Conservation (phyloP, 2,888 invertebrate species). For the Oscheius sp. region DNA sequence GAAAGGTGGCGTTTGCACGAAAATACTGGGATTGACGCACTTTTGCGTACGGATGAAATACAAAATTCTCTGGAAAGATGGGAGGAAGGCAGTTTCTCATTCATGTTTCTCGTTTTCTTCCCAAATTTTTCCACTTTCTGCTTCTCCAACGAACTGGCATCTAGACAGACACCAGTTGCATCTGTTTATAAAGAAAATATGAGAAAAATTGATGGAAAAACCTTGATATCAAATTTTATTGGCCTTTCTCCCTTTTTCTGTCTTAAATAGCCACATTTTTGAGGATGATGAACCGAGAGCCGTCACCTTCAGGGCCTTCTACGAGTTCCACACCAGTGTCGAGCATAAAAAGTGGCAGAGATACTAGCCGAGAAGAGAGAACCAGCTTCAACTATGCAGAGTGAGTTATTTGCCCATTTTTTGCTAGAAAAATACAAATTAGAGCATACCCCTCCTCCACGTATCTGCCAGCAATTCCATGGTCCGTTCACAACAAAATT, state of each 20-base stretch:
- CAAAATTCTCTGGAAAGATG: neutral
- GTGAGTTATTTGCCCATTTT: neutral
- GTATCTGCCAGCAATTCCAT: constrained; percentile 18
- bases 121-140: neutral
- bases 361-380: neutral
- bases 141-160: neutral
- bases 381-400: neutral
- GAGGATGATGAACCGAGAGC: no score
- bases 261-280: no score
- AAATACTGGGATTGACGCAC: neutral
- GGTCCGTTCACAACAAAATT: constrained; percentile 20
- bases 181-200: no score
- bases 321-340: no score
- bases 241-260: no score
- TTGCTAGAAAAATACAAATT: neutral
- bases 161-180: no score
- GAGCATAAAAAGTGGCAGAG: neutral
- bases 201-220: no score
- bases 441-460: constrained; percentile 19
- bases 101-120: neutral
- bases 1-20: neutral
- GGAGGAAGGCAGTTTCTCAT: neutral
- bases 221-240: no score
- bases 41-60: neutral
- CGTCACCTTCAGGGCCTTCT: no score